Evolutionary conservation across 2,888 invertebrate species (phyloP), one percentile per base, ranked within the genome.

Genomic region (Pollenia amentaria): DNA sequence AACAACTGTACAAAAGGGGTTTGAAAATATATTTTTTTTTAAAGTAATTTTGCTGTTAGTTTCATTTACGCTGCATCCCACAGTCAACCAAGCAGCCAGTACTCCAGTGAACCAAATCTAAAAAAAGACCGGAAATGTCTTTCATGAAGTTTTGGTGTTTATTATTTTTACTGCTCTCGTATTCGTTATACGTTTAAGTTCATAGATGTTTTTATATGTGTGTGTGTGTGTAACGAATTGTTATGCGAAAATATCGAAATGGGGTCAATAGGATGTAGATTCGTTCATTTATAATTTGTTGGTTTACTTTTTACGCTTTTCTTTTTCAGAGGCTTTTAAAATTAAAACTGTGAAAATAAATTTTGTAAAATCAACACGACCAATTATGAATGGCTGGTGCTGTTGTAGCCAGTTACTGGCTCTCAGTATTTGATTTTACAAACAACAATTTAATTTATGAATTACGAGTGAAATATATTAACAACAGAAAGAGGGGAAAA

Each of bases 81-180:
- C 42, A 57, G 40, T 16, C 65, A 83, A 9, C 14, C 21, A 62
- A 18, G 14, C 64, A 70, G 53, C 16, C 21, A 44, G 16, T 42
- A 18, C 16, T 55, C 16, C 18, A 51, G 48, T 60, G 21, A 81
- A 69, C 48, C 75, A 67, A 51, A 29, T 3, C 48, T 60, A 57
- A 79, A 79, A 29, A 69, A 14, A 51, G 18, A 60, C 84, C 84
- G 84, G 79, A 84, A 75, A 69, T 79, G 48, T 75, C 84, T 62
- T 75, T 84, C 69, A 75, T 84, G 40, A 80, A 51, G 75, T 75
- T 53, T 73, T 57, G 57, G 67, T 76, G 53, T 62, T 51, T 65
- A 18, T 60, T 46, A n/a, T 76, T 46, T 53, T 42, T 44, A 29
- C 8, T 73, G 65, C 18, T 60, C 12, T 42, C 48, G 51, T 53